Evolutionary conservation across 2,797 vertebrate species (phyloP).

Genomic region (Champsocephalus gunnari): DNA sequence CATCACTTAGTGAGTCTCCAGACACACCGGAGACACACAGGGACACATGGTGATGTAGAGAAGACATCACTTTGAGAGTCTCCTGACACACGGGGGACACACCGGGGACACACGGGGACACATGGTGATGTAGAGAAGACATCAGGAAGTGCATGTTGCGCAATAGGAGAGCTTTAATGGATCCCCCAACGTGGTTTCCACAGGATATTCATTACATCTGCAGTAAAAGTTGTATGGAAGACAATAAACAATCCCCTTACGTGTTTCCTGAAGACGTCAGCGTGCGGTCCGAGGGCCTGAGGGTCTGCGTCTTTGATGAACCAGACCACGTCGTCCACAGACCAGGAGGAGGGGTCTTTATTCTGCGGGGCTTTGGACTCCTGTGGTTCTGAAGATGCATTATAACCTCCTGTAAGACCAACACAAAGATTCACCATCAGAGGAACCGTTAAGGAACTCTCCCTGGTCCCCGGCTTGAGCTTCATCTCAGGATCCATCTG

Average conservation of each 20-base stretch:
- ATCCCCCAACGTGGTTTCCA: neutral
- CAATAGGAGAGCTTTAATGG: too few species aligned
- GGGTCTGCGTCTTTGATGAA: conserved; percentile 95
- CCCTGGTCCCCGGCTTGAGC: too few species aligned
- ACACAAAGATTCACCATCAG: neutral
- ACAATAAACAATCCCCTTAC: conserved; percentile 72
- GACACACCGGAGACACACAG: too few species aligned
- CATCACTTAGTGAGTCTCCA: too few species aligned
- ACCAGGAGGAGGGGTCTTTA: conserved; percentile 93
- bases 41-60: too few species aligned
- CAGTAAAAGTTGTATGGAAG: neutral
- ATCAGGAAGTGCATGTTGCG: too few species aligned
- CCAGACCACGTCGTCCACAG: conserved; percentile 92
- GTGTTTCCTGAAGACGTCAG: conserved; percentile 95
- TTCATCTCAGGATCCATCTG: too few species aligned
- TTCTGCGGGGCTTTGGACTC: conserved; percentile 83
- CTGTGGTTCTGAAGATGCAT: conserved; percentile 78
- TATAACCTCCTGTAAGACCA: conserved; percentile 64
- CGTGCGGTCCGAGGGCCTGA: conserved; percentile 91
- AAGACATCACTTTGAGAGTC: too few species aligned
- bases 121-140: too few species aligned
- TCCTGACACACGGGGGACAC: too few species aligned
- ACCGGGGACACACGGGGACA: too few species aligned
- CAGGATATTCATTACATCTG: neutral
- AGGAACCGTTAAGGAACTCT: neutral